These are phyloP conservation scores for Pterostichus niger DNA, from an alignment of 2,888 invertebrate genomes.

Conservation along the genomic window DNA sequence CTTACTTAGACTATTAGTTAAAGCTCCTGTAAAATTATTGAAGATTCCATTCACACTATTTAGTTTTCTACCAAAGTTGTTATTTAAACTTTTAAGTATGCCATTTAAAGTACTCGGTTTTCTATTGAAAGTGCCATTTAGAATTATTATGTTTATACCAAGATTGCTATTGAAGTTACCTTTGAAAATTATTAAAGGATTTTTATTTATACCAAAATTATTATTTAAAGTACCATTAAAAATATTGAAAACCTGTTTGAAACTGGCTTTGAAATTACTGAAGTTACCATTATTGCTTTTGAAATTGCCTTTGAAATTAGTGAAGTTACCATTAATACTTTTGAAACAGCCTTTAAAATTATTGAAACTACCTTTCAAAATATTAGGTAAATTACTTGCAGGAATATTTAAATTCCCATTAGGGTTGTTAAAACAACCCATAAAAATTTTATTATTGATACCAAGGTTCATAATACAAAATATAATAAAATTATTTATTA, in stretches of 20 bases:
- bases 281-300: conserved; percentile 17
- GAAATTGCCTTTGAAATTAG: conserved; percentile 14
- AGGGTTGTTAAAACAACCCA: conserved; percentile 2
- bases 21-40: not conserved
- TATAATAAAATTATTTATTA: conserved; percentile 8
- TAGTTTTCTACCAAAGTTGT: not conserved
- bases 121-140: no score
- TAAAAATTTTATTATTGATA: not conserved
- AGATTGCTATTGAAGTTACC: conserved; percentile 10
- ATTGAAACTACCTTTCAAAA: conserved; percentile 16
- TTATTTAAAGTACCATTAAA: not conserved
- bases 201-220: not conserved
- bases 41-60: not conserved
- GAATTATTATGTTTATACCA: not conserved
- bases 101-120: not conserved
- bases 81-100: not conserved
- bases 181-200: not conserved
- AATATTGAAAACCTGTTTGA: not conserved
- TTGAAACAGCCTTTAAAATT: conserved; percentile 17
- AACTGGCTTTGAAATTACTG: conserved; percentile 9
- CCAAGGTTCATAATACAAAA: not conserved
- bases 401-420: not conserved
- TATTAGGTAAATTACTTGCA: not conserved
- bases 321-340: not conserved
- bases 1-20: not conserved